These are phyloP conservation scores for Antheraea assamensis DNA, from an alignment of 2,888 invertebrate species.

Conservation along the genomic window DNA sequence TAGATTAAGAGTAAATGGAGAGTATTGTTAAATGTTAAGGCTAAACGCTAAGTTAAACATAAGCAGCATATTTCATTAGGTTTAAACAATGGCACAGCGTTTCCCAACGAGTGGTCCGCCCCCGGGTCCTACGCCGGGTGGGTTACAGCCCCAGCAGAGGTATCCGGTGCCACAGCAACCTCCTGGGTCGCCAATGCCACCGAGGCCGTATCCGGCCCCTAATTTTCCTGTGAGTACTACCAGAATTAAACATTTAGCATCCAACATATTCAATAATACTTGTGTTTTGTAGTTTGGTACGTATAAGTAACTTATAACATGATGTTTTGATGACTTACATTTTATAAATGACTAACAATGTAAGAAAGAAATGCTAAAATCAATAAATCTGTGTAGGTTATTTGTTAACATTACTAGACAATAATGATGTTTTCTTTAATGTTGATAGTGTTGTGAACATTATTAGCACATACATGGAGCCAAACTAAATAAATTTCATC, in stretches of 20 bases:
- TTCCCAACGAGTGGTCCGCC: slow-evolving; percentile 59
- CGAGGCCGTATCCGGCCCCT: slow-evolving; percentile 87
- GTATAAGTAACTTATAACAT: neutral
- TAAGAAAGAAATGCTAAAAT: too few species aligned
- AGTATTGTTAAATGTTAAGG: neutral
- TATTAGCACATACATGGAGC: too few species aligned
- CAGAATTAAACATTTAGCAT: neutral
- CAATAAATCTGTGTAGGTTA: too few species aligned
- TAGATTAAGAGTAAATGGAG: slow-evolving; percentile 5
- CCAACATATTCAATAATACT: neutral
- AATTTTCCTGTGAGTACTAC: slow-evolving; percentile 86
- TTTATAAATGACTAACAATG: too few species aligned
- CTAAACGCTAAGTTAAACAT: too few species aligned
- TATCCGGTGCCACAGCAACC: slow-evolving; percentile 79
- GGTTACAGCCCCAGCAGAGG: slow-evolving; percentile 69
- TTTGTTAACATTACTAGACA: too few species aligned
- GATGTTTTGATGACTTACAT: neutral
- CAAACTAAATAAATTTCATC: too few species aligned
- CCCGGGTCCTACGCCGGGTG: slow-evolving; percentile 73
- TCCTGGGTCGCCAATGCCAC: slow-evolving; percentile 85
- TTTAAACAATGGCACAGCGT: slow-evolving; percentile 60
- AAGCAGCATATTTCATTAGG: neutral
- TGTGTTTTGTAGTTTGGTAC: neutral
- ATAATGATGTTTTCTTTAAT: too few species aligned
- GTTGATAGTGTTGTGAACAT: too few species aligned